Evolutionary conservation across 2,888 invertebrate species (phyloP), one percentile per base, ranked within the genome.

Genomic region (Pinctada fucata): DNA sequence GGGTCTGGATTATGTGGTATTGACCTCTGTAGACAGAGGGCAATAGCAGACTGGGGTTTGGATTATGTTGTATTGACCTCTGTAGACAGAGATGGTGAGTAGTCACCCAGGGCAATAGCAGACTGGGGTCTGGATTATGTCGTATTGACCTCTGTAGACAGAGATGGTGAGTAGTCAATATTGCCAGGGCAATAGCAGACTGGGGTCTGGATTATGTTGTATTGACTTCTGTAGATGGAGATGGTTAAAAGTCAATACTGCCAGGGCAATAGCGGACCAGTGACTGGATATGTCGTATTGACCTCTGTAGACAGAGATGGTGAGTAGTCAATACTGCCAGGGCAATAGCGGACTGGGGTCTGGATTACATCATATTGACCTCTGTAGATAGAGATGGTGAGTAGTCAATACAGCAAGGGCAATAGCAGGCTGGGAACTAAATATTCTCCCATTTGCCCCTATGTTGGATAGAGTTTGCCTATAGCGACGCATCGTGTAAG

Each of bases 261-360:
- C 99, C 0, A 94, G 93, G 75, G 99, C 99, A 0, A 96, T 99
- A 84, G 95, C 95, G 67, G 95, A 96, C 16, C 99, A 99, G 99
- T 97, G 98, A 0, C 94, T 99, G 2, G 97, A 98, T 90, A 99
- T 92, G 96, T 99, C 74, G 99, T 99, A 51, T 94, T 99, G 8
- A 99, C 99, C 0, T 99, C 99, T 2, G 99, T 99, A 0, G 99
- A 99, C n/a, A n/a, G n/a, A n/a, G n/a, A n/a, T n/a, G n/a, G n/a
- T n/a, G n/a, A n/a, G n/a, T n/a, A 0, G 91, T 94, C 6, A 97
- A 98, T 93, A 99, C 99, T 0, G 99, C 99, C 0, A 94, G 93
- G 75, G 99, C 99, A 0, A 96, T 99, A 84, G 95, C 95, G 67
- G 95, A 96, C 16, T 99, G 99, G 99, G 97, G 98, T 0, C 94